Evolutionary conservation across 1,140 invertebrate genomes (phyloP), one percentile per base, ranked within the genome.

Genomic region (Drosophila nannoptera): DNA sequence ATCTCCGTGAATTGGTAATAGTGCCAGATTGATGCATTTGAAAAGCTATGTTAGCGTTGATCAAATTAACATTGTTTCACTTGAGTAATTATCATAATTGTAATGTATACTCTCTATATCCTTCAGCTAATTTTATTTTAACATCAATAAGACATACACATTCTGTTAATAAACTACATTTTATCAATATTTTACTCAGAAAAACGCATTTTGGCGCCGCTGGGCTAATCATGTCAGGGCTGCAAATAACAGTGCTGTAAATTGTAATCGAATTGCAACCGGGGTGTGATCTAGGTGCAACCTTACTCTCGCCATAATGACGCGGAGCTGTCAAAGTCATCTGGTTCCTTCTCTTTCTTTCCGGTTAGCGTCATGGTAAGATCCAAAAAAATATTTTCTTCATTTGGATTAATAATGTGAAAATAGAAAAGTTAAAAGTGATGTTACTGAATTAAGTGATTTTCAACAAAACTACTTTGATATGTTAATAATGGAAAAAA

Each of bases 331-430:
- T 86, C 82, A 86, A 86, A 86, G 62, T 52, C 35, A 45, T 60
- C 69, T 72, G 68, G 62, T 58, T 86, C 81, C 81, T 86, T 86
- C 81, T 86, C 81, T 86, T 86, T 86, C 82, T 87, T 86, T 86
- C 81, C 81, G 81, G 81, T 86, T 86, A 86, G 82, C 81, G 82
- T 81, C 81, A 86, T 86, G 81, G 81, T 86, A 86, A 86, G 81
- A 75, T 67, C 63, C 49, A 48, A 58, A 68, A 49, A 81, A 81
- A 40, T 58, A 58, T 65, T 66, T 71, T 70, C 33, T 50, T 50
- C 56, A 69, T 61, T 70, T 55, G 58, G 59, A 62, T 63, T 73
- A 71, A 84, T 77, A 84, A 84, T 84, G 73, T 84, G 69, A 76
- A 80, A 84, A 72, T 84, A 59, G 64, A 69, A 73, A 56, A 54